Evolutionary conservation across 2,797 vertebrate genomes (phyloP).

Genomic region (Sciurus vulgaris): DNA sequence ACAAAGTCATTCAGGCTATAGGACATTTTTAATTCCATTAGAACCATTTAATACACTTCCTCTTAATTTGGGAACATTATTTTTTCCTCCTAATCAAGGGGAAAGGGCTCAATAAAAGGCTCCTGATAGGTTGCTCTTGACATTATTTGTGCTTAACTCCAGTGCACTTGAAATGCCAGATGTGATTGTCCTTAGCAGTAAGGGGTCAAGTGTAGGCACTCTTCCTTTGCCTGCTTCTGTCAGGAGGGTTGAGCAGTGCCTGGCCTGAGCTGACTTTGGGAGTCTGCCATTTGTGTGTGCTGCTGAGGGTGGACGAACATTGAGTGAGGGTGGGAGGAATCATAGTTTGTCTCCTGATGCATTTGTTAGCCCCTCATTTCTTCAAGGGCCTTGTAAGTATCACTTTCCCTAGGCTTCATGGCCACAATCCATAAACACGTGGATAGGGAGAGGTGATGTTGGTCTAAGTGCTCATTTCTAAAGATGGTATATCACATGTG

Average conservation of each 20-base stretch:
- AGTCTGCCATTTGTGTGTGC: accelerated
- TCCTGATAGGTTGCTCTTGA: background rate
- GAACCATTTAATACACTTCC: background rate
- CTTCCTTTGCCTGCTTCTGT: background rate
- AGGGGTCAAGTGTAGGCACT: background rate
- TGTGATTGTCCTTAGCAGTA: background rate
- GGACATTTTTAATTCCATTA: background rate
- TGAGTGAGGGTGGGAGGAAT: background rate
- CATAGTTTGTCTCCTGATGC: accelerated
- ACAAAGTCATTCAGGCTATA: background rate
- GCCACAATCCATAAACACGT: background rate
- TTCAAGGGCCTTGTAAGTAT: background rate
- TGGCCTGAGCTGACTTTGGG: background rate
- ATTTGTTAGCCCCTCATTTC: background rate
- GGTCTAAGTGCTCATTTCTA: background rate
- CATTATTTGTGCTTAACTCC: background rate
- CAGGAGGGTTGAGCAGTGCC: background rate
- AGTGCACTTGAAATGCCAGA: background rate
- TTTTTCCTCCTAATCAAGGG: slow-evolving; percentile 12
- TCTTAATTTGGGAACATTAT: background rate
- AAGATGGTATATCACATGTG: background rate
- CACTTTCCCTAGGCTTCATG: background rate
- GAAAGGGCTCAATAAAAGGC: background rate
- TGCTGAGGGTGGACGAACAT: background rate
- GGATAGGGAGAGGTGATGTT: background rate